phyloP scores from a whole-genome alignment of 2,888 invertebrate species.

The Agrochola circellaris region DNA sequence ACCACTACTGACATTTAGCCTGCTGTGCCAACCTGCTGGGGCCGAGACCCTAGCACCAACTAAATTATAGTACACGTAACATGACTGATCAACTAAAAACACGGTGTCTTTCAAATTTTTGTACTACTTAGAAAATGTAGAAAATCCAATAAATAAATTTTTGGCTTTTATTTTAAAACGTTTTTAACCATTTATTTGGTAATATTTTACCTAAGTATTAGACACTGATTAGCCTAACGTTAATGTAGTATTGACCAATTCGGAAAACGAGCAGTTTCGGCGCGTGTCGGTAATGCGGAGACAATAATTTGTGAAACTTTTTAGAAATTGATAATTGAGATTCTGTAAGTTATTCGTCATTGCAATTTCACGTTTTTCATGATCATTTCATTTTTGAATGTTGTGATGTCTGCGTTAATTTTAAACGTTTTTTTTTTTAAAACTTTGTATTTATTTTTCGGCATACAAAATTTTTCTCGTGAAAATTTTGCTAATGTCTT shows the following conservation, averaged over 20 bases:
- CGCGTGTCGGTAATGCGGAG: constrained; percentile 66
- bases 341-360: constrained; percentile 51
- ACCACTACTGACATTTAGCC: constrained; percentile 85
- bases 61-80: constrained; percentile 64
- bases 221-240: constrained; percentile 49
- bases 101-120: constrained; percentile 74
- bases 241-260: constrained; percentile 69
- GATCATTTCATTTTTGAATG: constrained; percentile 47
- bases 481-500: constrained; percentile 86
- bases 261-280: constrained; percentile 52
- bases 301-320: constrained; percentile 70
- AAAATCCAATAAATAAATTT: constrained; percentile 45
- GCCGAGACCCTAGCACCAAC: constrained; percentile 52
- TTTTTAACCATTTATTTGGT: constrained; percentile 63
- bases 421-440: constrained; percentile 24
- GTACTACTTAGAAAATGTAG: constrained; percentile 48
- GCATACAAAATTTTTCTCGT: constrained; percentile 85
- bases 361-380: constrained; percentile 41
- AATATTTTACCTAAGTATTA: constrained; percentile 65
- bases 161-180: constrained; percentile 62
- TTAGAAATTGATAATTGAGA: constrained; percentile 56
- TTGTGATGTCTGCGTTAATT: constrained; percentile 46
- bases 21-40: constrained; percentile 80
- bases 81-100: constrained; percentile 77
- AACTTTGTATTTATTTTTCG: constrained; percentile 64